Conservation (phyloP, 1,140 invertebrate genomes). For the Anagrus nilaparvatae region DNA sequence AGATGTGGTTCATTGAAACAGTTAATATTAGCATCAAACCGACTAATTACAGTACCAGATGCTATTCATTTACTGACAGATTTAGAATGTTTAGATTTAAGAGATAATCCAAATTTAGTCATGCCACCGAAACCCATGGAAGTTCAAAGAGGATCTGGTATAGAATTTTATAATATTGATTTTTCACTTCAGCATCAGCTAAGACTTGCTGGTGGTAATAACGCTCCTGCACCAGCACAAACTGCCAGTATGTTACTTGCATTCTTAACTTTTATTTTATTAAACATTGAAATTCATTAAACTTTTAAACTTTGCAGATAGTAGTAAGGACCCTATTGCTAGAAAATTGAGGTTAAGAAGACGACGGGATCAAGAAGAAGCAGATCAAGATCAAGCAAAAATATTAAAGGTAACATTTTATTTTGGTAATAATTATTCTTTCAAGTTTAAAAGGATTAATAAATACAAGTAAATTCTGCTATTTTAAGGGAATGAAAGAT, state of each 20-base stretch:
- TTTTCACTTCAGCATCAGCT: constrained; percentile 95
- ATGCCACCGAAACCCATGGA: constrained; percentile 95
- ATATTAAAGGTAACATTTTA: constrained; percentile 65
- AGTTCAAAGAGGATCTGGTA: constrained; percentile 65
- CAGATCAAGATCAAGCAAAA: constrained; percentile 87
- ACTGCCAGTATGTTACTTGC: constrained; percentile 53
- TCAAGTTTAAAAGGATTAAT: constrained; percentile 5
- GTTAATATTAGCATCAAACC: constrained; percentile 86
- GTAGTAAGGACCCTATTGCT: constrained; percentile 80
- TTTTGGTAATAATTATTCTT: constrained; percentile 5
- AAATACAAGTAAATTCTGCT: constrained; percentile 1
- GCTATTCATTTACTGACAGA: constrained; percentile 93
- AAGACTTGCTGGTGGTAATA: constrained; percentile 75
- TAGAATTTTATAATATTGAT: constrained; percentile 98
- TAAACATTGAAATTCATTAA: not conserved
- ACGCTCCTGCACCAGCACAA: constrained; percentile 61
- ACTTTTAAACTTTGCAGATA: constrained; percentile 33
- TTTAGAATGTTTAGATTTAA: constrained; percentile 77
- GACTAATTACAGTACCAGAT: constrained; percentile 92
- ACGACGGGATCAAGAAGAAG: constrained; percentile 62
- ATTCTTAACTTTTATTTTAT: not conserved
- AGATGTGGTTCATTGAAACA: constrained; percentile 94
- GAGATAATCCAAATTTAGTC: constrained; percentile 89
- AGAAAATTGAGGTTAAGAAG: constrained; percentile 80
- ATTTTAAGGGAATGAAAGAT: constrained; percentile 82